Evolutionary conservation across 2,113 vertebrate genomes (phyloP).

Genomic region (Cacatua alba): DNA sequence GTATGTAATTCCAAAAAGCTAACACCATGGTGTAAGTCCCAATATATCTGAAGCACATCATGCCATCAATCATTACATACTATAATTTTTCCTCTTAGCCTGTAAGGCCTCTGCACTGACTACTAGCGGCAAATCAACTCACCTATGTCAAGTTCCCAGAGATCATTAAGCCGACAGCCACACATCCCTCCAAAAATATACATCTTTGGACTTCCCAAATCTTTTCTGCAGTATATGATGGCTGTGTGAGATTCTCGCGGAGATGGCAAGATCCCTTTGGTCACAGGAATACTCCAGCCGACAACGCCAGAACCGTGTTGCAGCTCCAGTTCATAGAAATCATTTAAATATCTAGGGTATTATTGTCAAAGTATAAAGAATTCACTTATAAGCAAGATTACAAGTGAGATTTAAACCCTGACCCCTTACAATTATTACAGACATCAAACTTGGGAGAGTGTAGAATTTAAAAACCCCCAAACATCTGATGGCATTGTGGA

Average conservation of each 20-base stretch:
- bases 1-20: neutral
- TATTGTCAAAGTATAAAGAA: conserved; percentile 24
- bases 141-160: conserved; percentile 97
- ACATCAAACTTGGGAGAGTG: neutral
- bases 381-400: neutral
- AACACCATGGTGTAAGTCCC: neutral
- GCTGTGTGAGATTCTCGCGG: conserved; percentile 93
- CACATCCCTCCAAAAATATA: conserved; percentile 97
- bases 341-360: conserved; percentile 87
- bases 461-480: neutral
- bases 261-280: conserved; percentile 85
- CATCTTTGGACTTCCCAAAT: conserved; percentile 84
- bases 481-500: neutral
- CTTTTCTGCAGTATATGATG: conserved; percentile 82
- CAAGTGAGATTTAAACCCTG: neutral
- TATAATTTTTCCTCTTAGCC: neutral
- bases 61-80: neutral
- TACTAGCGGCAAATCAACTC: conserved; percentile 50
- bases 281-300: conserved; percentile 90
- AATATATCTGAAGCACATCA: neutral
- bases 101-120: neutral
- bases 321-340: conserved; percentile 94
- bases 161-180: conserved; percentile 87
- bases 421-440: neutral
- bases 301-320: conserved; percentile 89